Evolutionary conservation across 1,140 invertebrate genomes (phyloP), one percentile per base, ranked within the genome.

Genomic region (Phenacoccus solenopsis): DNA sequence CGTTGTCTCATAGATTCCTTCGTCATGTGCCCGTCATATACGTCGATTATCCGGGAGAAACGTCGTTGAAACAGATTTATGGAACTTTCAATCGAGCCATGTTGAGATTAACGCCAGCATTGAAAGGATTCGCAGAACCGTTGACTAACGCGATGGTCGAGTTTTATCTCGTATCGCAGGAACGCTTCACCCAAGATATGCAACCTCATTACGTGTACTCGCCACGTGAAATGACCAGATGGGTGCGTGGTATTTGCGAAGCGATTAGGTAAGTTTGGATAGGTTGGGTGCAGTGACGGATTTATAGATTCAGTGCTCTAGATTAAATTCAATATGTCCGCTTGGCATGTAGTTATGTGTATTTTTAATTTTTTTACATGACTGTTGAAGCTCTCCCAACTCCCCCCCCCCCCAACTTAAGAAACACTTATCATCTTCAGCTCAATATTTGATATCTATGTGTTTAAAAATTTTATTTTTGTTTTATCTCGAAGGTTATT

Each of bases 181-280:
- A 98, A 79, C 84, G 88, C 68, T 99, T 99, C 78, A 99, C 97
- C 0, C 96, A 98, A 82, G 98, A 99, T 79, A 98, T 99, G 94
- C 98, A 99, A 79, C 98, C 98, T 0, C 98, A 99, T 80, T 99
- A 99, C 78, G 94, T 99, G 0, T 99, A 99, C 81, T 98, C 95
- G 72, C 98, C 98, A n/a, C 85, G 98, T 79, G 98, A 99, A 82
- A 94, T 99, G 91, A 99, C 98, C 0, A 81, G 98, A 72, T 99
- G 98, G 98, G 96, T 99, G 4, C 84, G 98, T 64, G 98, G 98
- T 71, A 99, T 99, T 72, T 98, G 95, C 80, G 98, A 99, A 82
- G 97, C 97, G 1, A 96, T 99, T 69, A 81, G 84, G 84, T 85
- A 76, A 70, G 30, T 32, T 7, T 7, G 30, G 30, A 32, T n/a